phyloP scores from a whole-genome alignment of 2,797 vertebrate genomes.

The Geotrypetes seraphini region DNA sequence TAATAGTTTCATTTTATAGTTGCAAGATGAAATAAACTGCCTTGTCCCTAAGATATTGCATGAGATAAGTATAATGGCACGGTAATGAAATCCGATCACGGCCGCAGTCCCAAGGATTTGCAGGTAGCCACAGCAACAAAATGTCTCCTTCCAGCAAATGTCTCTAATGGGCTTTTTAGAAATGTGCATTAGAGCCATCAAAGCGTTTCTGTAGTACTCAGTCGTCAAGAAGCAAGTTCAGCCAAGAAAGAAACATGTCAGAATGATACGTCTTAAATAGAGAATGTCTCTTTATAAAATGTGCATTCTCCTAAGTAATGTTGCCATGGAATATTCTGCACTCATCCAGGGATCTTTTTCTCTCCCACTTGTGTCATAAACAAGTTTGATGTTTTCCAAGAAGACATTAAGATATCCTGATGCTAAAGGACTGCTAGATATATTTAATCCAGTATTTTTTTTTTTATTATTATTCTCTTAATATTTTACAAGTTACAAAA shows the following conservation, averaged over 20 bases:
- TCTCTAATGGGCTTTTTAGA: slow-evolving; percentile 23
- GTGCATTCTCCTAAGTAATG: too few relatives aligned
- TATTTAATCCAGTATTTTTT: too few relatives aligned
- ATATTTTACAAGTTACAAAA: too few relatives aligned
- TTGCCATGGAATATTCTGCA: too few relatives aligned
- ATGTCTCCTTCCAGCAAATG: slow-evolving; percentile 27
- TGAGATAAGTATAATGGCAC: slow-evolving; percentile 21
- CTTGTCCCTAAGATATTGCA: slow-evolving; percentile 3
- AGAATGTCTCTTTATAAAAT: too few relatives aligned
- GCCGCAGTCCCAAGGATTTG: slow-evolving; percentile 18
- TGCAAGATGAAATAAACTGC: slow-evolving; percentile 9
- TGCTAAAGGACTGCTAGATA: too few relatives aligned
- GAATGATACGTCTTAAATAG: slow-evolving; percentile 23
- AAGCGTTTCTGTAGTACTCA: slow-evolving; percentile 12
- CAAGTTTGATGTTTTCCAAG: too few relatives aligned
- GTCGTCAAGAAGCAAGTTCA: slow-evolving; percentile 21
- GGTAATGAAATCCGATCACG: slow-evolving; percentile 21
- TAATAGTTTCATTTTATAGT: slow-evolving; percentile 17
- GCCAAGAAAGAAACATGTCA: slow-evolving; percentile 25
- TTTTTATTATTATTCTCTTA: too few relatives aligned
- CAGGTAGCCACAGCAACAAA: slow-evolving; percentile 21
- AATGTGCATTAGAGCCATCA: slow-evolving; percentile 20
- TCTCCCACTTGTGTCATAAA: too few relatives aligned
- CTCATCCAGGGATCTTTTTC: too few relatives aligned
- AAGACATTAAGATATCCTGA: too few relatives aligned